A percentile compares a stretch with the other conserved stretches of the same genome.
These are phyloP conservation scores for Prietella phreatophila DNA, from an alignment of 2,113 vertebrate genomes.

Conservation along the genomic window DNA sequence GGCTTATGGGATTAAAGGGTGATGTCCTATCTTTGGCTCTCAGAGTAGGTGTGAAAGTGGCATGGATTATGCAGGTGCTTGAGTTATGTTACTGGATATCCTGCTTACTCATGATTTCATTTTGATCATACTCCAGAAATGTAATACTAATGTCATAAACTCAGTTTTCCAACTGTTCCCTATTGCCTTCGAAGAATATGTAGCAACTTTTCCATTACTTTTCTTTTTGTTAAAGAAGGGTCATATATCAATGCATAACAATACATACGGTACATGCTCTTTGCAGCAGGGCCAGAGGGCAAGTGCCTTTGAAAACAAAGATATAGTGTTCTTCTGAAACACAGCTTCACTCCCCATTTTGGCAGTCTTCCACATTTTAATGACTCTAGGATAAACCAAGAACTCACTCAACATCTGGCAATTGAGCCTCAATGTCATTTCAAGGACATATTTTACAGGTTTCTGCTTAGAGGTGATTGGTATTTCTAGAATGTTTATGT, in stretches of 20 bases:
- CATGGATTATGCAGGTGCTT: slow-evolving; percentile 41
- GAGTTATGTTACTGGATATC: slow-evolving; percentile 41
- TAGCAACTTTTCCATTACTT: slow-evolving; percentile 28
- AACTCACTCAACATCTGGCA: slow-evolving; percentile 45
- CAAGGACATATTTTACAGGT: slow-evolving; percentile 35
- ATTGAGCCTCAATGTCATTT: slow-evolving; percentile 28
- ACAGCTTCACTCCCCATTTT: slow-evolving; percentile 22
- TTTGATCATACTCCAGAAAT: slow-evolving; percentile 12
- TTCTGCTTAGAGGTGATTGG: background rate
- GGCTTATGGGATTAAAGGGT: slow-evolving; percentile 30
- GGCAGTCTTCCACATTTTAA: slow-evolving; percentile 45
- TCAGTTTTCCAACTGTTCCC: slow-evolving; percentile 8
- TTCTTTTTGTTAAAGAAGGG: slow-evolving; percentile 47
- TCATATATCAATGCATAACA: slow-evolving; percentile 33
- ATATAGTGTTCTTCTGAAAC: slow-evolving; percentile 44
- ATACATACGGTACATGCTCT: background rate
- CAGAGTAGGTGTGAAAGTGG: slow-evolving; percentile 20
- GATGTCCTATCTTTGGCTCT: slow-evolving; percentile 7
- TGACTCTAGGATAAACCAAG: slow-evolving; percentile 38
- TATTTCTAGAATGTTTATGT: background rate
- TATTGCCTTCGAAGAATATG: background rate
- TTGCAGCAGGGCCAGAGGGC: slow-evolving; percentile 14
- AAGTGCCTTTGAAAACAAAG: slow-evolving; percentile 52
- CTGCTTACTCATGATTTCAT: slow-evolving; percentile 36
- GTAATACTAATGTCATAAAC: slow-evolving; percentile 15